These are phyloP conservation scores for Actinostola sp. DNA, from an alignment of 92 coral and sea anemone species.

Conservation along the genomic window DNA sequence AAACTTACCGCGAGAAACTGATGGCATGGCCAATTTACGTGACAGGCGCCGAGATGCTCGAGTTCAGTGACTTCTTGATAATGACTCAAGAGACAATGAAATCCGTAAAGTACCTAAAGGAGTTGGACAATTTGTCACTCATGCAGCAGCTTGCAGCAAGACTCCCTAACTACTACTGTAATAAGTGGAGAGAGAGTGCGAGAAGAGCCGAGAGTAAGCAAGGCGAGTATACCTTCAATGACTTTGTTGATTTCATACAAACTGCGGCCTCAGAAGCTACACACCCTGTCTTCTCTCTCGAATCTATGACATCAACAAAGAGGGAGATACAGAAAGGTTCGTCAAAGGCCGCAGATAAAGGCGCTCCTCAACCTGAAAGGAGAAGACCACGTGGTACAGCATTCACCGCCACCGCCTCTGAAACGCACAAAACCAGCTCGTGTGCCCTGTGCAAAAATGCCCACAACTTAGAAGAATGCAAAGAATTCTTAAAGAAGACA, in stretches of 20 bases:
- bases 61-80: conserved; percentile 65
- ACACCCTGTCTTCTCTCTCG: conserved; percentile 68
- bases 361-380: not conserved
- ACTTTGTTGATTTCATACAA: conserved; percentile 61
- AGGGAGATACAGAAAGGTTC: conserved; percentile 33
- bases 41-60: conserved; percentile 42
- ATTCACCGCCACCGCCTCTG: conserved; percentile 10
- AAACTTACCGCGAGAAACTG: conserved; percentile 45
- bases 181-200: conserved; percentile 64
- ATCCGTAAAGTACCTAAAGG: conserved; percentile 64
- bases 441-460: conserved; percentile 26
- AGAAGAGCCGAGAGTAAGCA: conserved; percentile 46
- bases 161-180: conserved; percentile 48
- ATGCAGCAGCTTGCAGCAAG: conserved; percentile 55
- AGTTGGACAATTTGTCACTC: conserved; percentile 57
- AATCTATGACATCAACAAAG: conserved; percentile 36
- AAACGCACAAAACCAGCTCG: not conserved
- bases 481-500: conserved; percentile 44
- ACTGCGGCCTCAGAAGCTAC: conserved; percentile 55
- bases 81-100: conserved; percentile 81
- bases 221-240: conserved; percentile 54
- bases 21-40: conserved; percentile 59
- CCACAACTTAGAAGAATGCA: conserved; percentile 40
- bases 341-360: not conserved
- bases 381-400: conserved; percentile 7